Evolutionary conservation across 2,797 vertebrate genomes (phyloP).

Genomic region (Tympanoctomys barrerae): DNA sequence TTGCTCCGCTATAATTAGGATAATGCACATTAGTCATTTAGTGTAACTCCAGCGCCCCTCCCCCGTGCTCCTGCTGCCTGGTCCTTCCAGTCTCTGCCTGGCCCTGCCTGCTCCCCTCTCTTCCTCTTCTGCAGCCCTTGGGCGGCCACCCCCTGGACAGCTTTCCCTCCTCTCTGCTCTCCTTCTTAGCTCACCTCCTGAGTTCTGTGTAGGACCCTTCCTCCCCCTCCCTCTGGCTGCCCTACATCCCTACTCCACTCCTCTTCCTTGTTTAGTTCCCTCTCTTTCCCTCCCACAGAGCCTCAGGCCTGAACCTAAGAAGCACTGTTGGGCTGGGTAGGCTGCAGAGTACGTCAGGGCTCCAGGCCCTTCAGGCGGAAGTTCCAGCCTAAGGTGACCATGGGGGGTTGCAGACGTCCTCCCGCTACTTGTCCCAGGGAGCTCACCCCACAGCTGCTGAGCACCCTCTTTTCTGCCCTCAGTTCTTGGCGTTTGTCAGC

Average conservation of each 20-base stretch:
- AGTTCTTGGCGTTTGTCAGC: not conserved
- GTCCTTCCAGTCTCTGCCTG: not conserved
- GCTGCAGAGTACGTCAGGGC: not conserved
- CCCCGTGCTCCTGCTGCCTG: not conserved
- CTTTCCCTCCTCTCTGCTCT: not conserved
- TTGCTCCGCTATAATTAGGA: slow-evolving; percentile 84
- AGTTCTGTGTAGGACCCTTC: not conserved
- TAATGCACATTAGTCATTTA: slow-evolving; percentile 86
- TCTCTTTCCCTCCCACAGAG: not conserved
- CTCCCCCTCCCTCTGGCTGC: not conserved
- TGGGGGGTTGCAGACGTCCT: too few relatives aligned
- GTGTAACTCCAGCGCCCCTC: slow-evolving; percentile 68
- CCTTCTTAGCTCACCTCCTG: not conserved
- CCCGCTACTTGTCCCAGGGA: not conserved
- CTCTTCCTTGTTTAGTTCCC: not conserved
- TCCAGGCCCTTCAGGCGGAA: not conserved
- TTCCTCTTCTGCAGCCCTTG: not conserved
- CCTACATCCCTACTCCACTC: not conserved
- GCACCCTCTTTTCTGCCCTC: not conserved
- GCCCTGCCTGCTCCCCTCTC: not conserved
- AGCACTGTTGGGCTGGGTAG: not conserved
- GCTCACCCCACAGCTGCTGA: not conserved
- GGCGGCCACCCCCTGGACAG: not conserved
- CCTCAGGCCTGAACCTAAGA: not conserved
- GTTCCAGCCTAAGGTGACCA: not conserved